Evolutionary conservation across 2,797 vertebrate species (phyloP), one percentile per base, ranked within the genome.

Genomic region (Eurystomus glaucurus): DNA sequence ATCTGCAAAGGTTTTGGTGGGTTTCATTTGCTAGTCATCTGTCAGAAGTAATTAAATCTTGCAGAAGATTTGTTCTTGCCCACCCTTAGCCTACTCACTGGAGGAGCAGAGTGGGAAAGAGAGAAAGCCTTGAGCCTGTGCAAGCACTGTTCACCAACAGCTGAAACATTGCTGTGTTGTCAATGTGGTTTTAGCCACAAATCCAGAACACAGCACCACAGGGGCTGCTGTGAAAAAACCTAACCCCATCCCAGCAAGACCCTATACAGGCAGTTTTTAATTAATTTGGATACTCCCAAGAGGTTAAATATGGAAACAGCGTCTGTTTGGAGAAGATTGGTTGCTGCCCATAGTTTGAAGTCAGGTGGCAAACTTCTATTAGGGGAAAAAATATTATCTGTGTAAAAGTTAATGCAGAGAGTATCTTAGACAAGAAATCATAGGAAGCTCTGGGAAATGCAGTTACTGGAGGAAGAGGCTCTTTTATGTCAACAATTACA

Each of bases 371-470:
- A 85, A 71, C 26, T 80, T 71, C 37, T 87, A 10, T 48, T 70
- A 35, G 52, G 31, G 65, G 37, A 33, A 58, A 87, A 87, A 85
- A 62, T 8, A n/a, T 4, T 14, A 29, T 62, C 35, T 55, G 26
- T 43, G 29, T 81, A 81, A 58, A 85, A 85, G 70, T 74, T 85
- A 46, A 70, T 74, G 29, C 31, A 51, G 75, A 52, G 50, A 54
- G 15, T 31, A 31, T 95, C 29, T 89, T 76, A 45, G 58, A 65
- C 82, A 86, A 60, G 66, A 70, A 90, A 60, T 89, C 46, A 17
- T 31, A 39, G 52, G 77, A 89, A 78, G 37, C 17, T 85, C 77
- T 96, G 88, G 70, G 80, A 93, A 93, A 77, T 16, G 66, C 55
- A 70, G 65, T 85, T 90, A 18, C 18, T 74, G 74, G 19, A 69